Conservation (phyloP, 2,113 vertebrate genomes). For the Rutilus rutilus region DNA sequence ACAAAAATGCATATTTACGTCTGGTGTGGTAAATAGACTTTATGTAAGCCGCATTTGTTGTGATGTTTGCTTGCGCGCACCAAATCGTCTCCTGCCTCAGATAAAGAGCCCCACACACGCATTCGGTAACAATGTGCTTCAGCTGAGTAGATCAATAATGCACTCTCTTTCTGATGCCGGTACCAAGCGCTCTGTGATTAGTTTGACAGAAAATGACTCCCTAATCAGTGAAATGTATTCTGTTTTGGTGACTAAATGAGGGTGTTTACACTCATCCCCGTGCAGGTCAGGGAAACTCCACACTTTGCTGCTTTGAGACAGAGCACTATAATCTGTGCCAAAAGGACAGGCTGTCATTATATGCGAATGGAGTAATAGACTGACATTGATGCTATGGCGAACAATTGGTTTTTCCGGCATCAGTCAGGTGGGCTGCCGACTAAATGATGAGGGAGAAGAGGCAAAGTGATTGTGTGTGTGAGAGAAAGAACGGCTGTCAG, state of each 20-base stretch:
- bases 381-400: slow-evolving; percentile 81
- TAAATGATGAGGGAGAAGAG: slow-evolving; percentile 75
- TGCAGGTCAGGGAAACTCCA: slow-evolving; percentile 69
- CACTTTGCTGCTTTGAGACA: slow-evolving; percentile 74
- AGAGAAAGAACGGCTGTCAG: neutral
- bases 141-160: slow-evolving; percentile 64
- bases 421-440: slow-evolving; percentile 73
- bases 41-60: slow-evolving; percentile 37
- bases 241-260: slow-evolving; percentile 71
- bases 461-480: slow-evolving; percentile 47
- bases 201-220: slow-evolving; percentile 65
- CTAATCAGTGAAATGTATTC: slow-evolving; percentile 64
- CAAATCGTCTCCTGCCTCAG: neutral
- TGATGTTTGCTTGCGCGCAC: neutral
- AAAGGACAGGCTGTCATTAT: slow-evolving; percentile 79
- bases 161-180: slow-evolving; percentile 54
- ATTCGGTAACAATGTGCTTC: slow-evolving; percentile 45
- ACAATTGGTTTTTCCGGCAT: slow-evolving; percentile 80
- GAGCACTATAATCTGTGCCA: slow-evolving; percentile 76
- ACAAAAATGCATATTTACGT: slow-evolving; percentile 23
- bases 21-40: slow-evolving; percentile 15
- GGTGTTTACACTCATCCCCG: slow-evolving; percentile 68
- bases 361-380: slow-evolving; percentile 74
- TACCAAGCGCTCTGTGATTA: slow-evolving; percentile 56
- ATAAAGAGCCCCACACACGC: slow-evolving; percentile 30